phyloP scores from a whole-genome alignment of 2,797 vertebrate species.

The Brachyrhaphis roseni region DNA sequence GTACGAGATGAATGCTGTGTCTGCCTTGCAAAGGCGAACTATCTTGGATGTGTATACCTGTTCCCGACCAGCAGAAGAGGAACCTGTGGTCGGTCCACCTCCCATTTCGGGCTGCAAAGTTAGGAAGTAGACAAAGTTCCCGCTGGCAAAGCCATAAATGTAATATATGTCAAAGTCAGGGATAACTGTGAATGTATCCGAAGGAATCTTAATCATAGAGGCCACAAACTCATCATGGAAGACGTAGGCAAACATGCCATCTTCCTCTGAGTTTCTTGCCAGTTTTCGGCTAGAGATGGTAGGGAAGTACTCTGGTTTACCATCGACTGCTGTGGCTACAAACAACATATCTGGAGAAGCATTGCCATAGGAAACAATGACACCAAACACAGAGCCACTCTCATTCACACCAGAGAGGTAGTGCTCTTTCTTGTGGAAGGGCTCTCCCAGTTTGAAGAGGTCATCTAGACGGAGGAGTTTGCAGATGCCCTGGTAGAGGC shows the following conservation, averaged over 20 bases:
- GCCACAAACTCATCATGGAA: slow-evolving; percentile 99
- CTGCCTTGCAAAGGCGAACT: slow-evolving; percentile 95
- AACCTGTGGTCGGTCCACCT: slow-evolving; percentile 84
- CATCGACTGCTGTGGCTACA: slow-evolving; percentile 95
- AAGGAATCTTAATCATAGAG: slow-evolving; percentile 99
- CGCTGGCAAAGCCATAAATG: slow-evolving; percentile 96
- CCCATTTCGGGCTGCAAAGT: slow-evolving; percentile 98
- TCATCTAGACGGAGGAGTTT: slow-evolving; percentile 96
- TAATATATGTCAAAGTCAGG: slow-evolving; percentile 99
- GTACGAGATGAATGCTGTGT: slow-evolving; percentile 97
- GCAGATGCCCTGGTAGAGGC: slow-evolving; percentile 97
- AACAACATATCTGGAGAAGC: slow-evolving; percentile 93
- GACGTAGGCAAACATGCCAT: slow-evolving; percentile 97
- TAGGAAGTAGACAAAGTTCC: slow-evolving; percentile 97
- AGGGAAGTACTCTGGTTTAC: slow-evolving; percentile 98
- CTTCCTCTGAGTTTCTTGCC: slow-evolving; percentile 95
- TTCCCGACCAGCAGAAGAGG: slow-evolving; percentile 90
- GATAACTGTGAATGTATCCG: slow-evolving; percentile 96
- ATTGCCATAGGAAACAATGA: slow-evolving; percentile 94
- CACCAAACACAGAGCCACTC: slow-evolving; percentile 95
- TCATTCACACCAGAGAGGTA: slow-evolving; percentile 98
- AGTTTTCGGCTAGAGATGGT: slow-evolving; percentile 97
- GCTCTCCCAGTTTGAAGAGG: slow-evolving; percentile 97
- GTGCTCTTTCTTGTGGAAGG: slow-evolving; percentile 98
- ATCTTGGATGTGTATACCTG: slow-evolving; percentile 98